Conservation (phyloP, 2,888 invertebrate genomes). For the Polymixis flavicincta region DNA sequence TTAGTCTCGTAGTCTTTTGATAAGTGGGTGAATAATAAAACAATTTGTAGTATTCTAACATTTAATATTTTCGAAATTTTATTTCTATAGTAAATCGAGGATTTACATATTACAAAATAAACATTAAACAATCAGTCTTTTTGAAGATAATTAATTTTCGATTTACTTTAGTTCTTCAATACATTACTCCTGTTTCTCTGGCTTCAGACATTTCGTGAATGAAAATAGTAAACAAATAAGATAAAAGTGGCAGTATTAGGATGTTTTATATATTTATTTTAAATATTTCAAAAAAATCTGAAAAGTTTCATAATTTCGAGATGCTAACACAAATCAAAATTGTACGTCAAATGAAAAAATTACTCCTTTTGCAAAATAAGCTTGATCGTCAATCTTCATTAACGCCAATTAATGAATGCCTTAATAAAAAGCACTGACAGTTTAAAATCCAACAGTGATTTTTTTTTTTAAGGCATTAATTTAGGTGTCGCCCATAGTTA, state of each 20-base stretch:
- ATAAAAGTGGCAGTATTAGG: background rate
- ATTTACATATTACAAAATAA: conserved; percentile 82
- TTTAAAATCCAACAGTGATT: background rate
- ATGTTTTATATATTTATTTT: background rate
- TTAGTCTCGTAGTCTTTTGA: background rate
- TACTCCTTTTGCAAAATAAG: background rate
- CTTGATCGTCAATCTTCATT: background rate
- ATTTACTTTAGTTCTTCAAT: conserved; percentile 69
- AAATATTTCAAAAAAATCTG: background rate
- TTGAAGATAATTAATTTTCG: conserved; percentile 84
- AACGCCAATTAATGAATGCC: background rate
- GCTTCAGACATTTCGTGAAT: conserved; percentile 51
- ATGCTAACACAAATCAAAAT: background rate
- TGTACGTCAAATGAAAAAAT: background rate
- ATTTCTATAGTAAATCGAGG: conserved; percentile 82
- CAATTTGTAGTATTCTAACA: conserved; percentile 76
- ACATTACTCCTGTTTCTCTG: conserved; percentile 56
- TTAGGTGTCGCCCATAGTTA: no score
- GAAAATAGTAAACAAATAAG: background rate
- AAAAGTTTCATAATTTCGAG: background rate
- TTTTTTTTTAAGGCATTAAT: background rate
- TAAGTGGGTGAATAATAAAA: conserved; percentile 30
- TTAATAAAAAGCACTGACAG: background rate
- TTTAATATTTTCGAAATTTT: conserved; percentile 82
- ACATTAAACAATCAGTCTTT: conserved; percentile 89